A percentile compares a stretch with the other conserved stretches of the same genome.
Evolutionary conservation across 2,888 invertebrate species (phyloP).

Genomic region (Caenorhabditis afra): DNA sequence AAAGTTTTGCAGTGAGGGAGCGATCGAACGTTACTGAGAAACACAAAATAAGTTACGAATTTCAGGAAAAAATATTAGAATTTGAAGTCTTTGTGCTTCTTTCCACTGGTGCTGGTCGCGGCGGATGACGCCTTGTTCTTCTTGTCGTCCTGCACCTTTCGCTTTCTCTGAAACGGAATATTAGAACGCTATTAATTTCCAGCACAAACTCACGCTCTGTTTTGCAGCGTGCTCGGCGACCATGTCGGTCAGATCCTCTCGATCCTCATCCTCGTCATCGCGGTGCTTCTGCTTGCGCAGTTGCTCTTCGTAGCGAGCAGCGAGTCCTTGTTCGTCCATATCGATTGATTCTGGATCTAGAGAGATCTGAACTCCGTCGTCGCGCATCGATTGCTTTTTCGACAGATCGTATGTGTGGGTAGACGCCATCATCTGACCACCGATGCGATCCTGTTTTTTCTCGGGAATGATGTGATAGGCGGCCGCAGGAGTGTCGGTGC

Average conservation of each 20-base stretch:
- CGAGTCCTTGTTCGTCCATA: constrained; percentile 86
- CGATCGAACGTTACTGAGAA: neutral
- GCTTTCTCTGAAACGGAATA: constrained; percentile 80
- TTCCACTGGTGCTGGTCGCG: constrained; percentile 56
- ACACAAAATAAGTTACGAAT: constrained; percentile 21
- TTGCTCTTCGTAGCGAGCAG: constrained; percentile 94
- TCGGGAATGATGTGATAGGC: constrained; percentile 96
- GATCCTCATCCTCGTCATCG: constrained; percentile 80
- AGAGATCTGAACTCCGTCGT: constrained; percentile 89
- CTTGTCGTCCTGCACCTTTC: constrained; percentile 79
- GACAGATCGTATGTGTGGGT: constrained; percentile 97
- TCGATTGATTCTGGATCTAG: constrained; percentile 89
- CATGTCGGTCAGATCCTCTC: constrained; percentile 98
- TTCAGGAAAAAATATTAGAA: constrained; percentile 64
- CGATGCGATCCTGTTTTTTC: constrained; percentile 90
- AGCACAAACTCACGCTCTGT: constrained; percentile 86
- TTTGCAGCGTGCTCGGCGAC: constrained; percentile 97
- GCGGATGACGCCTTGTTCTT: constrained; percentile 66
- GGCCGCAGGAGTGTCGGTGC: constrained; percentile 82
- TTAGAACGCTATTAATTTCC: constrained; percentile 8
- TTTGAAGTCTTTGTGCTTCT: constrained; percentile 81
- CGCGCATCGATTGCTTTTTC: constrained; percentile 68
- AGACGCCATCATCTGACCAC: constrained; percentile 89
- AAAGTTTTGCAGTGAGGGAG: neutral
- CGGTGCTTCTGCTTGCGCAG: constrained; percentile 89